Conservation (phyloP, 37 sponge, comb jelly and placozoan species). For the Crambe crambe region DNA sequence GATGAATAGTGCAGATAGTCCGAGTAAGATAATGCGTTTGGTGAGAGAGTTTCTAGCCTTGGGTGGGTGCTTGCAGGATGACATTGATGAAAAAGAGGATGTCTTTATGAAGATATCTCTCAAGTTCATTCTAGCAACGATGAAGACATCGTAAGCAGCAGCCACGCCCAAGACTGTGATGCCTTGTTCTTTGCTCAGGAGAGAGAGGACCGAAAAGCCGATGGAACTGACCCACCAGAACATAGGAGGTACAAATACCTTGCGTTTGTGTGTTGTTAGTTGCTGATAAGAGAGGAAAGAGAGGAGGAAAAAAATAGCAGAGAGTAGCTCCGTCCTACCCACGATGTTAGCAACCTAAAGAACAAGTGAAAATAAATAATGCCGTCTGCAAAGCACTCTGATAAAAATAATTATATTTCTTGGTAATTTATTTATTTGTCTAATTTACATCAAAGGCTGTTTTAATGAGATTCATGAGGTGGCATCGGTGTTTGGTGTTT, state of each 20-base stretch:
- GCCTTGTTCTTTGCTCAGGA: slow-evolving; percentile 81
- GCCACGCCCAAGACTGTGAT: slow-evolving; percentile 71
- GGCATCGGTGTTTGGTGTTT: too few species aligned
- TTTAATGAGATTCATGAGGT: too few species aligned
- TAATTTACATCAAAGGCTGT: too few species aligned
- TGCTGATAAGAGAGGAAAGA: slow-evolving; percentile 64
- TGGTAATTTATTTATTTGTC: too few species aligned
- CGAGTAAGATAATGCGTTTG: slow-evolving; percentile 3
- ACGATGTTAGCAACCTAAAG: slow-evolving; percentile 80
- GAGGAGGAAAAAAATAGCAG: slow-evolving; percentile 76
- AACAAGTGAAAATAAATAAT: too few species aligned
- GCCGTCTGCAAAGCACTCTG: too few species aligned
- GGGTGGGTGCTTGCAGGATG: too few species aligned
- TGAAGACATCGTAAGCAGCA: slow-evolving; percentile 46
- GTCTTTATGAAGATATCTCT: background rate
- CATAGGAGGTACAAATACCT: background rate
- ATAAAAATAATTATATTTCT: too few species aligned
- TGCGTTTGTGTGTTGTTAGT: background rate
- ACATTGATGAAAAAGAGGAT: too few species aligned
- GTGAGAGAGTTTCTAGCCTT: slow-evolving; percentile 1
- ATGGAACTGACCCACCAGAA: slow-evolving; percentile 14
- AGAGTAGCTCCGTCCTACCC: slow-evolving; percentile 83
- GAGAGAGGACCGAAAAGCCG: slow-evolving; percentile 16
- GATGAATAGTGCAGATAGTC: slow-evolving; percentile 16
- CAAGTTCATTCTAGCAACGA: slow-evolving; percentile 13